Evolutionary conservation across 2,797 vertebrate genomes (phyloP), one percentile per base, ranked within the genome.

Genomic region (Serranus cabrilla): DNA sequence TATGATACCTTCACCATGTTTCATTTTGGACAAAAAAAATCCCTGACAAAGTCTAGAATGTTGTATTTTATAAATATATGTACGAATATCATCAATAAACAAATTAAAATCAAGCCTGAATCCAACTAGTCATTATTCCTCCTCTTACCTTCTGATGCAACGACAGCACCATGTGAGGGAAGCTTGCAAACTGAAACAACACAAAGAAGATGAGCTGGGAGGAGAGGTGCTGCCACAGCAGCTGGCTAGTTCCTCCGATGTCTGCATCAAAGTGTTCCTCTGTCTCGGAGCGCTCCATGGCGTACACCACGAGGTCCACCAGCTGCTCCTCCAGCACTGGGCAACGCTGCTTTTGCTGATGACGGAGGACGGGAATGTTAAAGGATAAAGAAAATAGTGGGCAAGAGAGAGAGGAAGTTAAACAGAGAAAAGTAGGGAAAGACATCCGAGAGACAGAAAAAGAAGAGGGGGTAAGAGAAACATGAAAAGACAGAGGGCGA

Each of bases 151-250:
- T 99, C 89, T 99, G 98, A 90, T 99, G 98, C 43, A 99, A 95
- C 0, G 98, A 99, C 61, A 99, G 96, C 85, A 99, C 98, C 98
- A 99, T 99, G 89, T 99, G 98, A 34, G 98, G 98, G 91, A 99
- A 99, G 93, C 98, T 99, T 58, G 98, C 98, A 84, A 99, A 99
- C 93, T 99, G 98, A 95, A 99, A 99, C 87, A 99, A 95, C 90
- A 99, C 98, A 91, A 99, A 99, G 96, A 99, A 99, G 96, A 99
- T 99, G 93, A 99, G 98, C 95, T 99, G 98, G 75, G 98, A 99
- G 76, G 98, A 99, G 65, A 99, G 97, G 94, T 99, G 98, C 92
- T 99, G 98, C 98, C 98, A 99, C 84, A 99, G 94, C 88, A 99
- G 91, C 86, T 99, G 98, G 92, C 98, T 99, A 42, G 98, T 99